Evolutionary conservation across 2,113 vertebrate genomes (phyloP).

Genomic region (Glareola pratincola): DNA sequence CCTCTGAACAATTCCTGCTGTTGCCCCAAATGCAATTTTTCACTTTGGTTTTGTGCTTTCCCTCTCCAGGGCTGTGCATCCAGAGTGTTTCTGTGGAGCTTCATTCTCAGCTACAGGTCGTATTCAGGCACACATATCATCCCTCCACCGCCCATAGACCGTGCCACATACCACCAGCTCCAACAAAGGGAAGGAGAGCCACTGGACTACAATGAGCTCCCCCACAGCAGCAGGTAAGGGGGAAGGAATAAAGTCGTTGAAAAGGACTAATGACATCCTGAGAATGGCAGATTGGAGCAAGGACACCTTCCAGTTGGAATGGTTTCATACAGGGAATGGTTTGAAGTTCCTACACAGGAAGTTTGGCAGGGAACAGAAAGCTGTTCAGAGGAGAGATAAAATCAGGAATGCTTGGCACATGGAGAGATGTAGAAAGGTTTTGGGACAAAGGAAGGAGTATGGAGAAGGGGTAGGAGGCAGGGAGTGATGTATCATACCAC

Average conservation of each 20-base stretch:
- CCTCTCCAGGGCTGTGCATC: not conserved
- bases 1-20: not conserved
- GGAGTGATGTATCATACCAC: not conserved
- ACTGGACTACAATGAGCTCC: not conserved
- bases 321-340: not conserved
- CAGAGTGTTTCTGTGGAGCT: not conserved
- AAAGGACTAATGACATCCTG: not conserved
- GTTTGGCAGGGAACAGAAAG: not conserved
- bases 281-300: not conserved
- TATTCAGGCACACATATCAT: not conserved
- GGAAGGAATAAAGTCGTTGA: not conserved
- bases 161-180: not conserved
- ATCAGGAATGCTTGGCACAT: not conserved
- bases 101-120: accelerated
- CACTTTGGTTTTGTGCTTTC: not conserved
- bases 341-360: not conserved
- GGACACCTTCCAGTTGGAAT: not conserved
- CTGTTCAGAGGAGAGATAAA: not conserved
- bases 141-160: not conserved
- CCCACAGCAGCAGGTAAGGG: not conserved
- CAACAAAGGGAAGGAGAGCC: not conserved
- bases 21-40: not conserved
- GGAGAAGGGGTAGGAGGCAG: not conserved
- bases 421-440: not conserved
- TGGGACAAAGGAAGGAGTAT: not conserved